Conservation (phyloP, 2,113 vertebrate genomes). For the Oxyura jamaicensis region DNA sequence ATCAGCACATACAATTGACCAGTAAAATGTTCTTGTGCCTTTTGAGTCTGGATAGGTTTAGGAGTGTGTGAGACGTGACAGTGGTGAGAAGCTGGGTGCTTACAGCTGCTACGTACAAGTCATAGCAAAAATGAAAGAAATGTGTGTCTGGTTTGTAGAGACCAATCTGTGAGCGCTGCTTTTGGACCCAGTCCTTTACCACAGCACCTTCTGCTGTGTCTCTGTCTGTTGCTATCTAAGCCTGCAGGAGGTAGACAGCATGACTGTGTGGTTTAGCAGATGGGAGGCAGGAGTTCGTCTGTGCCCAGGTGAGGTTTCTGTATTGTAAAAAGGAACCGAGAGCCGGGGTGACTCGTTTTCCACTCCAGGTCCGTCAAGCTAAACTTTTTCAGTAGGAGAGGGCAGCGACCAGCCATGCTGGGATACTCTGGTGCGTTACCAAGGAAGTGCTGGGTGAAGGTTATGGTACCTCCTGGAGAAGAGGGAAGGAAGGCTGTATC, state of each 20-base stretch:
- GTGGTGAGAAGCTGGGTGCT: not conserved
- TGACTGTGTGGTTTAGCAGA: not conserved
- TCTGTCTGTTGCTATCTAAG: not conserved
- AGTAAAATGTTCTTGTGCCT: not conserved
- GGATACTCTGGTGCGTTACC: not conserved
- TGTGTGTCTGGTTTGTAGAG: not conserved
- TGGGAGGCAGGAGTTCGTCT: not conserved
- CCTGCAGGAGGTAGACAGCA: rapidly evolving
- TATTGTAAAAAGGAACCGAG: not conserved
- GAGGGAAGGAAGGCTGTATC: not conserved
- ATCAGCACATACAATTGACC: not conserved
- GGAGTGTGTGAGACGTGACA: not conserved
- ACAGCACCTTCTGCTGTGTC: not conserved
- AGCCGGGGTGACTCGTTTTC: not conserved
- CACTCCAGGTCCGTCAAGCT: not conserved
- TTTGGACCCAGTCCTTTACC: not conserved
- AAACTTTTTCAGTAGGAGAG: not conserved
- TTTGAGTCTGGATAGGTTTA: not conserved
- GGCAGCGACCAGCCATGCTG: not conserved
- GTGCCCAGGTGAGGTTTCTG: not conserved
- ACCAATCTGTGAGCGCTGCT: not conserved
- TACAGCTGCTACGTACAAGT: not conserved
- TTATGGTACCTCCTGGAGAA: not conserved
- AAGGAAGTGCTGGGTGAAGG: not conserved
- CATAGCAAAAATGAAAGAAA: not conserved